A percentile compares a stretch with the other conserved stretches of the same genome.
These are phyloP conservation scores for Melospiza melodia DNA, from an alignment of 2,113 vertebrate species.

Conservation along the genomic window DNA sequence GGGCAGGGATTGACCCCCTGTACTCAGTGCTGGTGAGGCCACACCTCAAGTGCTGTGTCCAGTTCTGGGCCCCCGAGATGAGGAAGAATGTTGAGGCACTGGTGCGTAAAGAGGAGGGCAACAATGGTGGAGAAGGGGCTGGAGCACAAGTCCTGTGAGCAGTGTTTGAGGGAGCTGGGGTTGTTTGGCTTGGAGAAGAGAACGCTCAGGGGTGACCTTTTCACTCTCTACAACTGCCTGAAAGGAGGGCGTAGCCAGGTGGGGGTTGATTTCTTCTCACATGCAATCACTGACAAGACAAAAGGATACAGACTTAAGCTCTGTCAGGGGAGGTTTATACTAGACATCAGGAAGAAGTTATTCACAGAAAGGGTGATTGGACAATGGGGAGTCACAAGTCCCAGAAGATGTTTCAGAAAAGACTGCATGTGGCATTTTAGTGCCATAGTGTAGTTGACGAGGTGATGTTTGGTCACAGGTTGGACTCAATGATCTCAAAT, in stretches of 20 bases:
- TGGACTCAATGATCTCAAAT: background rate
- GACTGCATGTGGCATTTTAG: background rate
- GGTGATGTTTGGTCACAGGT: accelerated
- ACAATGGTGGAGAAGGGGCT: accelerated
- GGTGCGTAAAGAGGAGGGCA: background rate
- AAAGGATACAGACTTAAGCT: background rate
- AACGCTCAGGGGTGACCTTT: background rate
- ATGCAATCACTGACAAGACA: background rate
- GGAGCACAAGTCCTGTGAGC: accelerated
- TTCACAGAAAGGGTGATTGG: background rate
- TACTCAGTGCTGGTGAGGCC: accelerated
- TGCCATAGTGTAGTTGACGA: too few relatives aligned
- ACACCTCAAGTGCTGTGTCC: background rate
- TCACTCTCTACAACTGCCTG: background rate
- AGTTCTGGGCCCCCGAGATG: accelerated
- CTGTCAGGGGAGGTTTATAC: background rate
- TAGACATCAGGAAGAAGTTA: background rate
- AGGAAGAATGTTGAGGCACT: background rate
- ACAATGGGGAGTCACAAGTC: background rate
- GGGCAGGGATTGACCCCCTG: background rate
- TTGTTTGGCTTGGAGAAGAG: background rate
- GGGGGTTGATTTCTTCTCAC: accelerated
- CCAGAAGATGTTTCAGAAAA: background rate
- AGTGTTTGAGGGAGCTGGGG: accelerated
- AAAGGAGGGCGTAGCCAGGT: accelerated